A percentile compares a stretch with the other conserved stretches of the same genome.
These are phyloP conservation scores for Apogon talboti DNA, from an alignment of 2,797 vertebrate species.

Conservation along the genomic window DNA sequence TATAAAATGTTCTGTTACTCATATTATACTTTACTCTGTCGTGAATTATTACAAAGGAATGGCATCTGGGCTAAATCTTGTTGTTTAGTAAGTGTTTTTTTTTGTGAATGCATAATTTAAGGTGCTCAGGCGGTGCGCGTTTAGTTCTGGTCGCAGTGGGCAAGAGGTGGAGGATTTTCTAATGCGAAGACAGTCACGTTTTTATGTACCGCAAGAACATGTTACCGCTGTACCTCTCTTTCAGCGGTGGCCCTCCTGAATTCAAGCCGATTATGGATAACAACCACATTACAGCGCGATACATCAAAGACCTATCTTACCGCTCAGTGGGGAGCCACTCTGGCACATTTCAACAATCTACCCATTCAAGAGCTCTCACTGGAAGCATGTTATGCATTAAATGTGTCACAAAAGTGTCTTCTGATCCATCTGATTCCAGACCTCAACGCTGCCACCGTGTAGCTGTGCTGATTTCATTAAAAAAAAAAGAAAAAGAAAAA, in stretches of 20 bases:
- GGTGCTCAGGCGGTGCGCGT: constrained; percentile 29
- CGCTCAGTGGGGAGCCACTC: constrained; percentile 95
- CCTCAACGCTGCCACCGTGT: constrained; percentile 74
- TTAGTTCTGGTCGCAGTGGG: constrained; percentile 55
- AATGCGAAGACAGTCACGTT: constrained; percentile 58
- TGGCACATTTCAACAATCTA: constrained; percentile 94
- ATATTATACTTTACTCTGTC: constrained; percentile 28
- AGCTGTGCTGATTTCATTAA: constrained; percentile 59
- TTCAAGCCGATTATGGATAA: constrained; percentile 98
- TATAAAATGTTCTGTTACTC: constrained; percentile 37
- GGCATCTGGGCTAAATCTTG: constrained; percentile 33
- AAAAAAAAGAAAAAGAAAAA: constrained; percentile 14
- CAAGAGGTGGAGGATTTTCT: constrained; percentile 48
- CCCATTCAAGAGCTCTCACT: constrained; percentile 92
- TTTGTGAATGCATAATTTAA: constrained; percentile 36
- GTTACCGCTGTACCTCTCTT: constrained; percentile 91
- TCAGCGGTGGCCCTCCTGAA: constrained; percentile 88
- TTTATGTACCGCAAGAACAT: constrained; percentile 80
- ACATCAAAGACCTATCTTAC: constrained; percentile 94
- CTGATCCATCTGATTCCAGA: constrained; percentile 91
- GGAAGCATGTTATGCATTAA: constrained; percentile 96
- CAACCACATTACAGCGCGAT: constrained; percentile 94
- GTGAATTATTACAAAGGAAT: constrained; percentile 28
- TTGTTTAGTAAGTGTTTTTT: background rate
- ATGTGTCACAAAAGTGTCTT: constrained; percentile 95